These are phyloP conservation scores for Oncorhynchus gorbuscha DNA, from an alignment of 2,113 vertebrate species.

Conservation along the genomic window DNA sequence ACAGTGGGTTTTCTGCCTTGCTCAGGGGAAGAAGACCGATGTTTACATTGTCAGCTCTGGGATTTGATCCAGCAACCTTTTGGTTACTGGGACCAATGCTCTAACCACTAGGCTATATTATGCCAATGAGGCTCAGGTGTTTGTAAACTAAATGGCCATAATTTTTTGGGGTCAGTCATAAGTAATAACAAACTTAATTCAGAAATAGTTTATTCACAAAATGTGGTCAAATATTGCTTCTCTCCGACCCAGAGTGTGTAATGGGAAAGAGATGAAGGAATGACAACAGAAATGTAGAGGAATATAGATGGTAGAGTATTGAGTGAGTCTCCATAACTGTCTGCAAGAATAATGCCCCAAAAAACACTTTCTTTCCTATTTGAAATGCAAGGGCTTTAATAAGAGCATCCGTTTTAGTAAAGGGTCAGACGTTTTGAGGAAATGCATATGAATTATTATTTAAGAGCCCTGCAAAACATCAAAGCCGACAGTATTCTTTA, in stretches of 20 bases:
- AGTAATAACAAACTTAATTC: not conserved
- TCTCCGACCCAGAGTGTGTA: not conserved
- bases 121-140: not conserved
- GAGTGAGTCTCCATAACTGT: slow-evolving; percentile 12
- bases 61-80: too few species aligned
- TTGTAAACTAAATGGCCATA: not conserved
- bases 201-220: not conserved
- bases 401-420: slow-evolving; percentile 45
- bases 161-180: not conserved
- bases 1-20: too few species aligned
- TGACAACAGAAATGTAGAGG: not conserved
- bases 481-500: slow-evolving; percentile 65
- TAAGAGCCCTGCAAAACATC: slow-evolving; percentile 63
- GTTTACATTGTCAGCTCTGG: too few species aligned
- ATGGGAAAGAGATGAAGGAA: not conserved
- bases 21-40: too few species aligned
- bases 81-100: too few species aligned
- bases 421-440: slow-evolving; percentile 66
- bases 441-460: slow-evolving; percentile 73
- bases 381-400: slow-evolving; percentile 46
- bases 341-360: slow-evolving; percentile 24
- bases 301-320: slow-evolving; percentile 9
- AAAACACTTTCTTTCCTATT: slow-evolving; percentile 12
- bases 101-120: not conserved
- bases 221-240: not conserved